Evolutionary conservation across 2,797 vertebrate species (phyloP).

Genomic region (Galaxias olidus): DNA sequence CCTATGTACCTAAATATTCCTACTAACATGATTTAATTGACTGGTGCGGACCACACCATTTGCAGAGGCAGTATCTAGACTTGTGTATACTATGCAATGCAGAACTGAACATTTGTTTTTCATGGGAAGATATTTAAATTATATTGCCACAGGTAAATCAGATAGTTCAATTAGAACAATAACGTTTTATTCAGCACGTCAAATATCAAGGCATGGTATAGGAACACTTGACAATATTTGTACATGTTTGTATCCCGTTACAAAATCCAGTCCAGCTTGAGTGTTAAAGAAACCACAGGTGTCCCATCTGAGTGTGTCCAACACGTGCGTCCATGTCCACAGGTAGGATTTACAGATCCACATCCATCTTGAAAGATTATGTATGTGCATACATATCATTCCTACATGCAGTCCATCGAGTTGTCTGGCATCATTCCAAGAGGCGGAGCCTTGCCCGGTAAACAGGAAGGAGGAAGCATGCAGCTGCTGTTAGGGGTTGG

Average conservation of each 20-base stretch:
- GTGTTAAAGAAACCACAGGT: no score
- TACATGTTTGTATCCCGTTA: slow-evolving; percentile 44
- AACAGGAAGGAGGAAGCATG: slow-evolving; percentile 71
- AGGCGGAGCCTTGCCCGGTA: slow-evolving; percentile 72
- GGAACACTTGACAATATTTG: slow-evolving; percentile 40
- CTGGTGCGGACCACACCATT: no score
- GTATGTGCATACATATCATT: slow-evolving; percentile 45
- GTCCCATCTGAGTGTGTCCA: slow-evolving; percentile 12
- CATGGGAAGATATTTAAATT: no score
- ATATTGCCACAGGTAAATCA: no score
- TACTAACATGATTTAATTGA: no score
- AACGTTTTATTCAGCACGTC: no score
- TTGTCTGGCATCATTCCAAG: slow-evolving; percentile 80
- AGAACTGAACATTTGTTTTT: no score
- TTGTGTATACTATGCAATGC: no score
- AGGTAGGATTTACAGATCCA: neutral
- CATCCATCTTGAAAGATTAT: neutral
- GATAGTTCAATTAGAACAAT: no score
- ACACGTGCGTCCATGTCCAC: slow-evolving; percentile 3
- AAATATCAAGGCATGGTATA: slow-evolving; percentile 23
- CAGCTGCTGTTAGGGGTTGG: slow-evolving; percentile 67
- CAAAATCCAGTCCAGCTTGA: no score
- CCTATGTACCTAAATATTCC: no score
- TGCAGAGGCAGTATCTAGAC: no score
- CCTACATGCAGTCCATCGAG: slow-evolving; percentile 85